These are phyloP conservation scores for Brachypterus glaber DNA, from an alignment of 2,888 invertebrate species.

Conservation along the genomic window DNA sequence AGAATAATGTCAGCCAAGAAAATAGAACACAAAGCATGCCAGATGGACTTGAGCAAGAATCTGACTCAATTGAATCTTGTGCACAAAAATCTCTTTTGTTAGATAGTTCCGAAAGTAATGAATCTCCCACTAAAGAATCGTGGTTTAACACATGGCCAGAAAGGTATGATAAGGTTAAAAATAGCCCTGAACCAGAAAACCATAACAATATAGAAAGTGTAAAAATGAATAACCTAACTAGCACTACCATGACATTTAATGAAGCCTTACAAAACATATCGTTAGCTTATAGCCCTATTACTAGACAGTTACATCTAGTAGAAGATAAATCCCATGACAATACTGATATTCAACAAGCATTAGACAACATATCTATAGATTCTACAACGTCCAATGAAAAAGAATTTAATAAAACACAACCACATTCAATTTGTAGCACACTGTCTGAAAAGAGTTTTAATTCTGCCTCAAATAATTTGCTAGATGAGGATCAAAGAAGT, in stretches of 20 bases:
- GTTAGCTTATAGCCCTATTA: constrained; percentile 63
- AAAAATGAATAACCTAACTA: constrained; percentile 37
- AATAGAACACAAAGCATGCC: constrained; percentile 39
- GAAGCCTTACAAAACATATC: constrained; percentile 65
- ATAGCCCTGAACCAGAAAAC: constrained; percentile 20
- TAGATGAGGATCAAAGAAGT: too few relatives aligned
- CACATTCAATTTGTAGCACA: too few relatives aligned
- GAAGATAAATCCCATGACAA: too few relatives aligned
- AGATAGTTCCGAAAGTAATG: background rate
- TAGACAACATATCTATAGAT: too few relatives aligned
- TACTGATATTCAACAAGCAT: too few relatives aligned
- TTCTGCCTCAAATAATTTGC: too few relatives aligned
- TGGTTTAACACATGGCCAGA: constrained; percentile 48
- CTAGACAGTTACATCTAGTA: constrained; percentile 60
- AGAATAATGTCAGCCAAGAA: constrained; percentile 27
- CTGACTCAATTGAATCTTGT: constrained; percentile 12
- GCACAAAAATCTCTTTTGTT: background rate
- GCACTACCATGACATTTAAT: constrained; percentile 49
- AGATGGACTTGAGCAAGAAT: constrained; percentile 34
- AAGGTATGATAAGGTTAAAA: constrained; percentile 37
- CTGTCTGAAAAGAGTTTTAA: too few relatives aligned
- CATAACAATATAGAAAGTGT: constrained; percentile 25
- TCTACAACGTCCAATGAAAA: too few relatives aligned
- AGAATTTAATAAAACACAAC: too few relatives aligned
- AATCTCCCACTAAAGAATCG: constrained; percentile 19